Evolutionary conservation across 2,888 invertebrate genomes (phyloP).

Genomic region (Dynastes hyllus): DNA sequence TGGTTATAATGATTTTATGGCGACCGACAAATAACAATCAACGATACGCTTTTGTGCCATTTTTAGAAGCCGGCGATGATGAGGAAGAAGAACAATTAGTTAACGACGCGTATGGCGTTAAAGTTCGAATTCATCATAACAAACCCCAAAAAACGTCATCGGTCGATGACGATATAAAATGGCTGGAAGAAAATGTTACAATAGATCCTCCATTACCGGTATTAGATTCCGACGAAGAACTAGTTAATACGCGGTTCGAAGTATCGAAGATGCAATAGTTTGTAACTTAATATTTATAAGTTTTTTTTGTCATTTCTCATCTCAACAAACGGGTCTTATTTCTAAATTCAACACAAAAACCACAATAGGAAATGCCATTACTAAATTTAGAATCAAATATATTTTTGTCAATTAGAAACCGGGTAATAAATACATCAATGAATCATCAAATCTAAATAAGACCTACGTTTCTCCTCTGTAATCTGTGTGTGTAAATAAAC

Average conservation of each 20-base stretch:
- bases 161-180: slow-evolving; percentile 86
- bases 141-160: slow-evolving; percentile 70
- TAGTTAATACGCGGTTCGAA: slow-evolving; percentile 89
- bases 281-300: slow-evolving; percentile 6
- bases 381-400: background rate
- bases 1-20: slow-evolving; percentile 96
- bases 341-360: background rate
- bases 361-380: background rate
- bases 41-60: slow-evolving; percentile 93
- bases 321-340: slow-evolving; percentile 9
- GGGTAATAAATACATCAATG: background rate
- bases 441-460: slow-evolving; percentile 4
- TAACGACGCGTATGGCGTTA: slow-evolving; percentile 90
- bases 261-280: slow-evolving; percentile 89
- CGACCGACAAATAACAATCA: slow-evolving; percentile 97
- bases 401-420: background rate
- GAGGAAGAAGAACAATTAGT: slow-evolving; percentile 91
- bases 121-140: slow-evolving; percentile 75
- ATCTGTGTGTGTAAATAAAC: slow-evolving; percentile 5
- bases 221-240: slow-evolving; percentile 87
- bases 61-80: slow-evolving; percentile 87
- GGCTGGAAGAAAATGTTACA: slow-evolving; percentile 95
- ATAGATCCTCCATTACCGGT: slow-evolving; percentile 81
- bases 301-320: slow-evolving; percentile 4
- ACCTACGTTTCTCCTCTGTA: slow-evolving; percentile 9